Conservation (phyloP, 2,113 vertebrate species). For the Asarcornis scutulata region DNA sequence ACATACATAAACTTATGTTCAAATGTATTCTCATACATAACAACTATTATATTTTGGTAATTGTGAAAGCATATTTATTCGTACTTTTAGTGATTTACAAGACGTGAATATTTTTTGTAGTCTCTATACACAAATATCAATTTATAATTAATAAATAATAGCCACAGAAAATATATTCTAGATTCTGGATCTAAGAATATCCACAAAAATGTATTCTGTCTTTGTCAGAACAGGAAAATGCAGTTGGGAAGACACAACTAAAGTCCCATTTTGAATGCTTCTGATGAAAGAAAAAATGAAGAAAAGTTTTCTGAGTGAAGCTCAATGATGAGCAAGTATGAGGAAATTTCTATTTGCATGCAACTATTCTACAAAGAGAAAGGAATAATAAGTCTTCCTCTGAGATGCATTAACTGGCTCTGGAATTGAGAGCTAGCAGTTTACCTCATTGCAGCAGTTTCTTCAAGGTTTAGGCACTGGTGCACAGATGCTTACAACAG, state of each 20-base stretch:
- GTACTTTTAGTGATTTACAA: background rate
- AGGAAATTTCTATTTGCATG: background rate
- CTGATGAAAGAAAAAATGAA: background rate
- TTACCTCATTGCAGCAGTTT: background rate
- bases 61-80: background rate
- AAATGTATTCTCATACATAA: background rate
- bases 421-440: background rate
- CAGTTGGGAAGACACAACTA: background rate
- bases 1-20: background rate
- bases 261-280: background rate
- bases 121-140: background rate
- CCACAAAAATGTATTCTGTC: background rate
- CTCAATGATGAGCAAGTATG: background rate
- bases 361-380: background rate
- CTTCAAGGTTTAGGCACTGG: background rate
- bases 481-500: background rate
- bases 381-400: background rate
- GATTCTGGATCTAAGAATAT: background rate
- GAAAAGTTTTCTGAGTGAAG: background rate
- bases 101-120: background rate
- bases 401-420: background rate
- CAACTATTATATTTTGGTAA: background rate
- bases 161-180: background rate
- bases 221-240: constrained; percentile 2
- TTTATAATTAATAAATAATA: background rate